phyloP scores from a whole-genome alignment of 2,888 invertebrate species.

The Acanthoscelides obtectus region DNA sequence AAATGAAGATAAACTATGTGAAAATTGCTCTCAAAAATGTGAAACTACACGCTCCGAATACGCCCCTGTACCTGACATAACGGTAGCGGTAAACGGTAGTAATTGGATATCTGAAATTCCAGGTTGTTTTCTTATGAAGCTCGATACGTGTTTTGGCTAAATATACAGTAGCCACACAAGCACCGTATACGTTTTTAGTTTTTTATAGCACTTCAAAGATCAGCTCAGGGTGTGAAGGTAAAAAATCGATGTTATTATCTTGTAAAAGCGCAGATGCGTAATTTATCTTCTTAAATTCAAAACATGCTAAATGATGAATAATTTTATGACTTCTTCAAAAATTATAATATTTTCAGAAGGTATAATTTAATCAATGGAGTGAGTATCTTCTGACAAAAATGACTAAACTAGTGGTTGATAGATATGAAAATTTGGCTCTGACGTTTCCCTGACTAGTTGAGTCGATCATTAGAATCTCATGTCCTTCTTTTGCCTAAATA shows the following conservation, averaged over 20 bases:
- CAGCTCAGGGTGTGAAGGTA: neutral
- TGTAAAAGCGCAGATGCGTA: neutral
- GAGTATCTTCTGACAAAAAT: too few species aligned
- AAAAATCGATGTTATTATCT: neutral
- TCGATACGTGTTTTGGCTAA: neutral
- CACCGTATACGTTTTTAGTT: neutral
- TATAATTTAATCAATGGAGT: too few species aligned
- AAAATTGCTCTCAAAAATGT: too few species aligned
- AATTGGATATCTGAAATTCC: neutral
- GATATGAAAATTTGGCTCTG: too few species aligned
- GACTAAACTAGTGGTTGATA: too few species aligned
- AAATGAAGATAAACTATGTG: too few species aligned
- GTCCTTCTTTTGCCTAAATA: too few species aligned
- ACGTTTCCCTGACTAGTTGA: too few species aligned
- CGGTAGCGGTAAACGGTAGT: neutral
- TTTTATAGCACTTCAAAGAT: neutral
- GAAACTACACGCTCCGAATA: neutral
- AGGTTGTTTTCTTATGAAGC: neutral
- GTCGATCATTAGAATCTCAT: too few species aligned
- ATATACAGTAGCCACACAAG: neutral
- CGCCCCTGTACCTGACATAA: neutral
- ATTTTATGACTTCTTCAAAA: neutral
- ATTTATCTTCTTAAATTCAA: neutral
- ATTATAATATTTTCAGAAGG: neutral
- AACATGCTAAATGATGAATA: neutral